Evolutionary conservation across 2,888 invertebrate genomes (phyloP).

Genomic region (Alloscopus bannaensis): DNA sequence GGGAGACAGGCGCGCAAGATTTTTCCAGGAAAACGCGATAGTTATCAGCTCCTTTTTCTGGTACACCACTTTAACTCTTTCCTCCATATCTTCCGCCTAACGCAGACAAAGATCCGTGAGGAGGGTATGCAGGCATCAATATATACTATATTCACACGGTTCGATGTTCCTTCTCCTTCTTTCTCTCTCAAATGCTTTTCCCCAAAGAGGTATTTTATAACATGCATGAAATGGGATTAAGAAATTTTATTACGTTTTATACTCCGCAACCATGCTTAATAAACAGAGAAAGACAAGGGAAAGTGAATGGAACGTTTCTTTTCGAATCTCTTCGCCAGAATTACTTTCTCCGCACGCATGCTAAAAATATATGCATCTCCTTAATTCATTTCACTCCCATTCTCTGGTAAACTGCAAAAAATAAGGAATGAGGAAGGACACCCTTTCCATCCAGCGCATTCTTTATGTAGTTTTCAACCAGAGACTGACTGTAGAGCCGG

Average conservation of each 20-base stretch:
- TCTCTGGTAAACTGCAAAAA: no score
- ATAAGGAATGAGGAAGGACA: background rate
- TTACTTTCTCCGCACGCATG: background rate
- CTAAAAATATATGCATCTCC: background rate
- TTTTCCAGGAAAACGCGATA: background rate
- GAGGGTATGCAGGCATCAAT: no score
- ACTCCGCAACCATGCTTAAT: constrained; percentile 9
- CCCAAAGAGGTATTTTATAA: constrained; percentile 45
- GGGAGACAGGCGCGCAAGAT: no score
- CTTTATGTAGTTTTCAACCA: no score
- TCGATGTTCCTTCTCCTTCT: no score
- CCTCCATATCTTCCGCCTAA: no score
- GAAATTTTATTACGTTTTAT: constrained; percentile 44
- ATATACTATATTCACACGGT: no score
- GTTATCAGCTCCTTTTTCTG: background rate
- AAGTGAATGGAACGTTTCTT: constrained; percentile 1
- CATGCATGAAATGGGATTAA: constrained; percentile 55
- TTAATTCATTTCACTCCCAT: no score
- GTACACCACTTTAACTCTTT: background rate
- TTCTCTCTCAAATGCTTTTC: constrained; percentile 8
- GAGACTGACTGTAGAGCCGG: no score
- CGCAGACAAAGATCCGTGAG: no score
- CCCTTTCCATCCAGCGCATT: no score
- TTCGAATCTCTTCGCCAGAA: no score
- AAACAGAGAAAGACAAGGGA: constrained; percentile 27